Evolutionary conservation across 2,888 invertebrate genomes (phyloP).

Genomic region (Drosophila hawaiiensis): DNA sequence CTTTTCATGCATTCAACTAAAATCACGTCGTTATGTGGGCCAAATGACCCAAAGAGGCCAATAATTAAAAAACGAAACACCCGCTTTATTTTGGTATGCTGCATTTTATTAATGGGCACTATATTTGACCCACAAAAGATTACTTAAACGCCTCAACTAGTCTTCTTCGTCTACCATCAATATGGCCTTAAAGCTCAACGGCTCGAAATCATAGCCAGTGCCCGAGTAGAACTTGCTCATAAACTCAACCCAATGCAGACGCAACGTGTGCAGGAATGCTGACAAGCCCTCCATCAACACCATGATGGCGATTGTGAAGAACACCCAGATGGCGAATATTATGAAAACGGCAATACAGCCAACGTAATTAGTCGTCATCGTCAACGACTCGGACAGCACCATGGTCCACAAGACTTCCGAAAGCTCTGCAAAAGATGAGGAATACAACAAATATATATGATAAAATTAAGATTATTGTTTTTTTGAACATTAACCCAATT

Average conservation of each 20-base stretch:
- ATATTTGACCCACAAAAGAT: slow-evolving; percentile 44
- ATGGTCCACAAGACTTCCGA: slow-evolving; percentile 97
- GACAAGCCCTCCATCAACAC: slow-evolving; percentile 99
- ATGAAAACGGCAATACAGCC: slow-evolving; percentile 92
- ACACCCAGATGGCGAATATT: slow-evolving; percentile 96
- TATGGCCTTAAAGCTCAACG: slow-evolving; percentile 93
- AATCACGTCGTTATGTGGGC: slow-evolving; percentile 64
- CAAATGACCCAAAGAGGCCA: slow-evolving; percentile 16
- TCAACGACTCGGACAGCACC: slow-evolving; percentile 94
- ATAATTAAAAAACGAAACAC: slow-evolving; percentile 30
- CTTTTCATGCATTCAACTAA: slow-evolving; percentile 48
- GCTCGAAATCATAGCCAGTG: slow-evolving; percentile 92
- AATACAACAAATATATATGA: too few relatives aligned
- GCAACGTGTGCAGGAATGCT: slow-evolving; percentile 98
- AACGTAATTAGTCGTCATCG: slow-evolving; percentile 87
- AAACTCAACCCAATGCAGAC: slow-evolving; percentile 99
- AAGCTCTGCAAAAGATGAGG: slow-evolving; percentile 87
- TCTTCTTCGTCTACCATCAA: slow-evolving; percentile 87
- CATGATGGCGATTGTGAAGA: slow-evolving; percentile 96
- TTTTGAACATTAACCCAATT: not conserved
- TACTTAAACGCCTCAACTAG: slow-evolving; percentile 45
- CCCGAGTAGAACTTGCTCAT: slow-evolving; percentile 97
- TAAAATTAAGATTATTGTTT: not conserved
- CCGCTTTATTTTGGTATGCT: slow-evolving; percentile 55
- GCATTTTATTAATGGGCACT: slow-evolving; percentile 65